Conservation (phyloP, 2,888 invertebrate genomes). For the Caenorhabditis sulstoni region DNA sequence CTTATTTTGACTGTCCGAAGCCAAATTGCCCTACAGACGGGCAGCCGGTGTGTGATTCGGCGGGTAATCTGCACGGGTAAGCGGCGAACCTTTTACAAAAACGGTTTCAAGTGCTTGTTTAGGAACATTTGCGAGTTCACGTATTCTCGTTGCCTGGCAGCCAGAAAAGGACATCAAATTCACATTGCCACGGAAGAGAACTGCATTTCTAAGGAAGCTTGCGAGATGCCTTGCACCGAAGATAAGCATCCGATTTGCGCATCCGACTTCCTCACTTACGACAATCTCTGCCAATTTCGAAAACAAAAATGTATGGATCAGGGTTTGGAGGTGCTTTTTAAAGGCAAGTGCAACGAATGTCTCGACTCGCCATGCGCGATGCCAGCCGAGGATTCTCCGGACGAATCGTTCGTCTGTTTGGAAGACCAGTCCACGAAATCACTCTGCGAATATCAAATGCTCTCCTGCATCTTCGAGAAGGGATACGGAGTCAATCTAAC, state of each 20-base stretch:
- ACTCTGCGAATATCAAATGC: constrained; percentile 78
- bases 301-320: constrained; percentile 62
- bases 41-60: constrained; percentile 64
- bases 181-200: constrained; percentile 60
- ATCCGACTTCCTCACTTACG: constrained; percentile 63
- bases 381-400: constrained; percentile 67
- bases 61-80: constrained; percentile 63
- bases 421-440: constrained; percentile 73
- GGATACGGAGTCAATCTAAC: constrained; percentile 77
- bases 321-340: constrained; percentile 68
- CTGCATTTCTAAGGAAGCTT: constrained; percentile 58
- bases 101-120: background rate
- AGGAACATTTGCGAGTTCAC: constrained; percentile 72
- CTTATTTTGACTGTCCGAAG: constrained; percentile 66
- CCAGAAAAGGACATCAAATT: constrained; percentile 65
- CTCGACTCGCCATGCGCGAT: constrained; percentile 71
- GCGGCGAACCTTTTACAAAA: too few species aligned
- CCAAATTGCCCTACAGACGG: constrained; percentile 67
- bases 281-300: constrained; percentile 63
- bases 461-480: constrained; percentile 75
- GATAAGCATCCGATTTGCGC: constrained; percentile 62
- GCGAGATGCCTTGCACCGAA: constrained; percentile 59
- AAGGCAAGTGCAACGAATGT: constrained; percentile 75
- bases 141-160: constrained; percentile 76
- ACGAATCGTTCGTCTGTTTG: constrained; percentile 75